Conservation (phyloP, 2,888 invertebrate species). For the Perithous albicinctus region DNA sequence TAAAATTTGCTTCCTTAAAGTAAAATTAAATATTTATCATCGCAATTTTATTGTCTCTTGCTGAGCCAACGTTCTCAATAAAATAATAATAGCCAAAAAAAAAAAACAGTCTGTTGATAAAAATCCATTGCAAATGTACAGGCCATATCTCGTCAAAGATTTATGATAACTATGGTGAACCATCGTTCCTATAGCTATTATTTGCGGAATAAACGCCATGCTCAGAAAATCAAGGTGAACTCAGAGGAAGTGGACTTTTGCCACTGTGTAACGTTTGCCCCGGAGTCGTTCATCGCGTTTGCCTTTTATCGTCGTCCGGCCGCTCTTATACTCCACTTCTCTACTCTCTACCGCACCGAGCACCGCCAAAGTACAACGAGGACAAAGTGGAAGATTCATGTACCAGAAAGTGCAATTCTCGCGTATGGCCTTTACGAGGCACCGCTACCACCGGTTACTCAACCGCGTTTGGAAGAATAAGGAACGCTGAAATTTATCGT, state of each 20-base stretch:
- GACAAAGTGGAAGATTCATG: slow-evolving; percentile 53
- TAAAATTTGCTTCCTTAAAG: no score
- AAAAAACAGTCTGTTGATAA: background rate
- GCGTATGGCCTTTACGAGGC: slow-evolving; percentile 42
- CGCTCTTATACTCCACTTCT: slow-evolving; percentile 26
- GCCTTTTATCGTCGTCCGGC: slow-evolving; percentile 47
- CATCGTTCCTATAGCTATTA: slow-evolving; percentile 6
- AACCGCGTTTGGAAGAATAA: slow-evolving; percentile 45
- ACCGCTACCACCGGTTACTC: slow-evolving; percentile 23
- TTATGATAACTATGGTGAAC: background rate
- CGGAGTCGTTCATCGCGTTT: slow-evolving; percentile 44
- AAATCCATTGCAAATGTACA: background rate
- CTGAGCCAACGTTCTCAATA: no score
- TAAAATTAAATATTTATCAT: no score
- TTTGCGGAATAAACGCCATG: slow-evolving; percentile 27
- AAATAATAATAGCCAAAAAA: background rate
- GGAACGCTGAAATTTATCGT: slow-evolving; percentile 43
- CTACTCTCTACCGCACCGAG: background rate
- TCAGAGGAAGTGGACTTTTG: slow-evolving; percentile 7
- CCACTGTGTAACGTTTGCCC: slow-evolving; percentile 18
- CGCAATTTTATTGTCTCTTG: no score
- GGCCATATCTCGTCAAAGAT: background rate
- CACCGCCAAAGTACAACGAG: slow-evolving; percentile 41
- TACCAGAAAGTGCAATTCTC: slow-evolving; percentile 50
- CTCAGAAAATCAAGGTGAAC: slow-evolving; percentile 13